Percentiles rank a stretch among this genome's conserved stretches.
Conservation (phyloP, 1,140 invertebrate genomes). For the Saxidomus purpurata region DNA sequence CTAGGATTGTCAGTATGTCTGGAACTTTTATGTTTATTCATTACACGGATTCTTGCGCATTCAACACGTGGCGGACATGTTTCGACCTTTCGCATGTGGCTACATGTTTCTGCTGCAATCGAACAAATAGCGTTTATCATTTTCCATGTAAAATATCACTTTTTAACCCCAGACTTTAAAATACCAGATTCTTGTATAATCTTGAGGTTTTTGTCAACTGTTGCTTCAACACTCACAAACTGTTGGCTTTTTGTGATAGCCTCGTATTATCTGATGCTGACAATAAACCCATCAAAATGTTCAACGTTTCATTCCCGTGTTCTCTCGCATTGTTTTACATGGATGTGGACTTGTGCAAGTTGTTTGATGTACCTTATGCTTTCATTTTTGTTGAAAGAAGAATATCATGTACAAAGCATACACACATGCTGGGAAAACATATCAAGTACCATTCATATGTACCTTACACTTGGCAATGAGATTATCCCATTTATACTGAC, state of each 20-base stretch:
- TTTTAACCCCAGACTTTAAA: neutral
- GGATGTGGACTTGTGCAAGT: conserved; percentile 6
- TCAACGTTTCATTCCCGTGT: conserved; percentile 36
- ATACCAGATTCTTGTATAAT: neutral
- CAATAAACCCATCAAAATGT: conserved; percentile 24
- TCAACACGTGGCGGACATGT: neutral
- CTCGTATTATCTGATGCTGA: neutral
- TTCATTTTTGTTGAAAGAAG: conserved; percentile 10
- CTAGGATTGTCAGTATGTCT: neutral
- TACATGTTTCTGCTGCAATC: neutral
- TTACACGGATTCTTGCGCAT: neutral
- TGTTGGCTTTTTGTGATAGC: conserved; percentile 18
- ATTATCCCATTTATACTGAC: conserved; percentile 7
- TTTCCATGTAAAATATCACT: conserved; percentile 29
- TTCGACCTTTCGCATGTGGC: conserved; percentile 13
- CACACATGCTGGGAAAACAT: conserved; percentile 10
- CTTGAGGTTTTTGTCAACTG: neutral
- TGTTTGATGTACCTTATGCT: conserved; percentile 27
- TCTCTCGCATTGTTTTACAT: conserved; percentile 32
- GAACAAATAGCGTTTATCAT: neutral
- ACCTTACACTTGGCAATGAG: conserved; percentile 16
- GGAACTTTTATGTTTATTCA: neutral
- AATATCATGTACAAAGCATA: neutral
- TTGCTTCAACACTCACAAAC: neutral
- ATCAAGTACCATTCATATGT: neutral